A percentile compares a stretch with the other conserved stretches of the same genome.
Evolutionary conservation across 2,797 vertebrate genomes (phyloP).

Genomic region (Trematomus bernacchii): DNA sequence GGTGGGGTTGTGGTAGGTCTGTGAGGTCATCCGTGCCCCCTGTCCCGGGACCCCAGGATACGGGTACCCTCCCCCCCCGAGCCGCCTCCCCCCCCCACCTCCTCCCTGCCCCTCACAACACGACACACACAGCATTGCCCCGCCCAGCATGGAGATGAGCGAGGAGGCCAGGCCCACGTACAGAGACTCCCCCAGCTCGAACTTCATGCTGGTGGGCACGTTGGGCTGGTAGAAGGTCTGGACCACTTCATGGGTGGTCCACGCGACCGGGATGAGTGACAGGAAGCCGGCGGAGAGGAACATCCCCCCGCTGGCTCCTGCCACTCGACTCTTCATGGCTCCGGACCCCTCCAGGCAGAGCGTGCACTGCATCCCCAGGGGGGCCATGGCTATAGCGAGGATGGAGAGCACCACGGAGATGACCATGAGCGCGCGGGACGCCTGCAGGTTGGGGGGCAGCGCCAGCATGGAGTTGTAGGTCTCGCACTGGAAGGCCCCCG

Average conservation of each 20-base stretch:
- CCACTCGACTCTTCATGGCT: conserved; percentile 86
- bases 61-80: conserved; percentile 62
- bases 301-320: conserved; percentile 84
- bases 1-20: conserved; percentile 79
- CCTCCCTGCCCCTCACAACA: conserved; percentile 78
- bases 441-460: conserved; percentile 89
- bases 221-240: conserved; percentile 90
- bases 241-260: conserved; percentile 95
- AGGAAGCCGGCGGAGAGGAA: conserved; percentile 91
- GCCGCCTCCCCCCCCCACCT: conserved; percentile 52
- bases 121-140: conserved; percentile 90
- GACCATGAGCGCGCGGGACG: conserved; percentile 94
- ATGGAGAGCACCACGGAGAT: conserved; percentile 90
- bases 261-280: conserved; percentile 90
- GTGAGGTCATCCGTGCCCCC: conserved; percentile 51
- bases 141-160: conserved; percentile 89
- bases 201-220: conserved; percentile 90
- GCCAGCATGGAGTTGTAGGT: conserved; percentile 96
- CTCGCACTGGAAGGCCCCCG: conserved; percentile 95
- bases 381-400: conserved; percentile 83
- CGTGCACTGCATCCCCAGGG: conserved; percentile 94
- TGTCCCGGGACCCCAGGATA: conserved; percentile 72
- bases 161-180: conserved; percentile 92
- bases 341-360: conserved; percentile 88
- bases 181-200: conserved; percentile 93